Evolutionary conservation across 2,888 invertebrate species (phyloP).

Genomic region (Calameuta idolon): DNA sequence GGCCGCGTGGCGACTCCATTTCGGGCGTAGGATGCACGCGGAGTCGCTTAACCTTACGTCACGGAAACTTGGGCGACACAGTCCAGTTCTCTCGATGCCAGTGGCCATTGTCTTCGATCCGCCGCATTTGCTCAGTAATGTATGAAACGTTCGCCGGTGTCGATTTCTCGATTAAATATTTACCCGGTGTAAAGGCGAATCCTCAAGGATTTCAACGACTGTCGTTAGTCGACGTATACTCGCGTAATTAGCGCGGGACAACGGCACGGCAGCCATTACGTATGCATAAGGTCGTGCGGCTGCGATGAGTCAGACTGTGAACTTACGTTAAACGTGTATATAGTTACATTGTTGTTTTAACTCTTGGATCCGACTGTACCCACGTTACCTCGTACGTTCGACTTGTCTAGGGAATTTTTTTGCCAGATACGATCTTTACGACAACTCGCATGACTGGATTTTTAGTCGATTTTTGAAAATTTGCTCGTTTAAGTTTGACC

Average conservation of each 20-base stretch:
- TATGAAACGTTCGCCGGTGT: neutral
- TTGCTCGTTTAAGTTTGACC: too few relatives aligned
- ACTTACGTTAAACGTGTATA: neutral
- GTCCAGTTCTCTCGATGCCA: neutral
- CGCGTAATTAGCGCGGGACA: neutral
- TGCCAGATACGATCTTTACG: neutral
- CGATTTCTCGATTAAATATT: neutral
- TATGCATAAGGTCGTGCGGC: neutral
- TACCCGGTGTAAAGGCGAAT: neutral
- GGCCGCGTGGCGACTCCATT: neutral
- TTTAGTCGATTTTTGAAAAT: too few relatives aligned
- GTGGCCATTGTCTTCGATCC: neutral
- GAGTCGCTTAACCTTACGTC: neutral
- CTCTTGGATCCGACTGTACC: neutral
- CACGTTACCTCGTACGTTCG: neutral
- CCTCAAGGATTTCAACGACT: neutral
- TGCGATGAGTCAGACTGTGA: neutral
- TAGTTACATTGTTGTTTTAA: neutral
- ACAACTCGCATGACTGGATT: too few relatives aligned
- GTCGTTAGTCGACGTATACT: neutral
- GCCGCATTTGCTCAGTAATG: neutral
- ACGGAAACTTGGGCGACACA: neutral
- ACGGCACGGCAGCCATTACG: neutral
- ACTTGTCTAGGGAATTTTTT: neutral
- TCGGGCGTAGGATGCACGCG: neutral